Evolutionary conservation across 2,797 vertebrate species (phyloP).

Genomic region (Chromobotia macracanthus): DNA sequence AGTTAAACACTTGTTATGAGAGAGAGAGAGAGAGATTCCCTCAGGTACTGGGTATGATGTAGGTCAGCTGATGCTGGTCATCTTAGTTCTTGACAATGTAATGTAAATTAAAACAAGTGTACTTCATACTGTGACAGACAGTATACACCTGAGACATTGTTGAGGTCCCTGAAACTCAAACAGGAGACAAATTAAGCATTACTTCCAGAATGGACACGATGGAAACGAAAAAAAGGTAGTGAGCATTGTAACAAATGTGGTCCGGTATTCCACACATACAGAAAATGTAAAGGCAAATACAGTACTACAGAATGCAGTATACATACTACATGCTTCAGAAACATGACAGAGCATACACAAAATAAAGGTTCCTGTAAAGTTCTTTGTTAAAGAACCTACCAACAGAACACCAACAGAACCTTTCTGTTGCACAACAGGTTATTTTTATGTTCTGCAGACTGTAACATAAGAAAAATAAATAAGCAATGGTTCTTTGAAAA

Average conservation of each 20-base stretch:
- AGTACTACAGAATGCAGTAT: neutral
- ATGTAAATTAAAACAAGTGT: constrained; percentile 21
- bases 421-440: too few species aligned
- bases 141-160: neutral
- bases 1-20: constrained; percentile 9
- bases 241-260: too few species aligned
- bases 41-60: constrained; percentile 48
- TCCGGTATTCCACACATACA: too few species aligned
- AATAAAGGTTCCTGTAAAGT: too few species aligned
- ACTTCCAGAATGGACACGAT: neutral
- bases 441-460: too few species aligned
- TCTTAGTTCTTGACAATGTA: constrained; percentile 23
- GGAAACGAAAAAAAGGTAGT: too few species aligned
- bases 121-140: neutral
- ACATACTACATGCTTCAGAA: neutral
- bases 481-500: too few species aligned
- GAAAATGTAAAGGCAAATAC: too few species aligned
- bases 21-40: constrained; percentile 31
- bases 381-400: too few species aligned
- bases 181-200: too few species aligned
- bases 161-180: neutral
- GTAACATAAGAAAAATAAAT: too few species aligned
- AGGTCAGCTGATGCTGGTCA: constrained; percentile 46
- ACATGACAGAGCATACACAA: neutral
- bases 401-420: too few species aligned